phyloP scores from a whole-genome alignment of 2,888 invertebrate species.

The Drosophila neonasuta region DNA sequence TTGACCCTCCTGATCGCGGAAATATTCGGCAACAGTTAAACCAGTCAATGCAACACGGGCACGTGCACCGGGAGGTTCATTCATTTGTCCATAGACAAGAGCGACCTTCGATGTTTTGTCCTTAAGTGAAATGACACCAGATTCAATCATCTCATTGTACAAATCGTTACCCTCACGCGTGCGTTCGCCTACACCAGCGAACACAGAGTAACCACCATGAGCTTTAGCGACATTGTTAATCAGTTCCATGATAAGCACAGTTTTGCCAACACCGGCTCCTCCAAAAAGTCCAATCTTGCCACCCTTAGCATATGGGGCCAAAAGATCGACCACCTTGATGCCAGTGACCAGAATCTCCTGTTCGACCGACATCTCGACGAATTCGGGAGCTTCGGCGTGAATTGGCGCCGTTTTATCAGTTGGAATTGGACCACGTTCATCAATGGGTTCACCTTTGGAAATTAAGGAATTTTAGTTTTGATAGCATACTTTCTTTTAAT shows the following conservation, averaged over 20 bases:
- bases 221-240: slow-evolving; percentile 98
- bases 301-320: slow-evolving; percentile 96
- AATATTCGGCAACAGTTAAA: slow-evolving; percentile 95
- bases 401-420: slow-evolving; percentile 91
- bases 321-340: slow-evolving; percentile 93
- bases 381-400: slow-evolving; percentile 95
- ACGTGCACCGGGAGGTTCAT: slow-evolving; percentile 97
- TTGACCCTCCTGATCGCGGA: slow-evolving; percentile 96
- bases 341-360: slow-evolving; percentile 96
- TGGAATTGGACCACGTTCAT: slow-evolving; percentile 93
- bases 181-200: slow-evolving; percentile 97
- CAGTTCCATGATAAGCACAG: slow-evolving; percentile 97
- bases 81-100: slow-evolving; percentile 97
- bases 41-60: slow-evolving; percentile 96
- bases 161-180: slow-evolving; percentile 97
- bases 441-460: slow-evolving; percentile 85
- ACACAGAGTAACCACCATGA: slow-evolving; percentile 97
- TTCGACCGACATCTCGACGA: slow-evolving; percentile 95
- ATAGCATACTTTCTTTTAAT: background rate
- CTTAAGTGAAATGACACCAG: slow-evolving; percentile 94
- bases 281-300: slow-evolving; percentile 97
- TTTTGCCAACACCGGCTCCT: slow-evolving; percentile 97
- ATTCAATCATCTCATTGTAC: slow-evolving; percentile 97
- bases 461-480: background rate
- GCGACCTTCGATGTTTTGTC: slow-evolving; percentile 93